Conservation (phyloP, 64 coral and sea anemone species). For the Trachythela sp. region DNA sequence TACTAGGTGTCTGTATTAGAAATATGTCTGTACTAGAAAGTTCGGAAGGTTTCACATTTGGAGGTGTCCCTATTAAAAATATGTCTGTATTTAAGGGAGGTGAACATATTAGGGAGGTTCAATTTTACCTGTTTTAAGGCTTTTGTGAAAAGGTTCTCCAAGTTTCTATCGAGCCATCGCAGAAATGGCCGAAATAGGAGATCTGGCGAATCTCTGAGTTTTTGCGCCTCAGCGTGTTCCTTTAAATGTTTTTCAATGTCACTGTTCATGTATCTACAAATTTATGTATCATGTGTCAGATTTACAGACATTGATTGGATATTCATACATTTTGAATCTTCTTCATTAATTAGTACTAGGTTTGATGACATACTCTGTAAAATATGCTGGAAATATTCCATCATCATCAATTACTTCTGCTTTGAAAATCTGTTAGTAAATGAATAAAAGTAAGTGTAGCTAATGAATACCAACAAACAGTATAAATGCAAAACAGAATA, state of each 20-base stretch:
- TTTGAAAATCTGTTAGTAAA: neutral
- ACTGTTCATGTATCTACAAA: neutral
- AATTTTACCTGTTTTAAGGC: slow-evolving; percentile 14
- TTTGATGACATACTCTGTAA: neutral
- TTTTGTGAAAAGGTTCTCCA: neutral
- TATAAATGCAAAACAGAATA: neutral
- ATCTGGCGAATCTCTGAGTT: neutral
- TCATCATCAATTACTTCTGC: neutral
- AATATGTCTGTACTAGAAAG: too few species aligned
- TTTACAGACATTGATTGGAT: neutral
- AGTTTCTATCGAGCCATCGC: slow-evolving; percentile 7
- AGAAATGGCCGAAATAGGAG: slow-evolving; percentile 14
- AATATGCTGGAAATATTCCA: neutral
- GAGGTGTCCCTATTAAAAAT: too few species aligned
- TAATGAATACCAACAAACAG: neutral
- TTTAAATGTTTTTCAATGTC: neutral
- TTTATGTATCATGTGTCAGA: neutral
- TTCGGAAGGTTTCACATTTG: too few species aligned
- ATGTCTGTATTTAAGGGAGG: too few species aligned
- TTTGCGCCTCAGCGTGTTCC: neutral
- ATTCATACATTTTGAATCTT: neutral
- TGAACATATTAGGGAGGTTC: too few species aligned
- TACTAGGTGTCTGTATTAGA: too few species aligned
- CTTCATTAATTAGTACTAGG: neutral
- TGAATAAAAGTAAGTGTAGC: neutral